Base-by-base conservation (phyloP, 2,888 invertebrate species). In the Caenorhabditis drosophilae region DNA sequence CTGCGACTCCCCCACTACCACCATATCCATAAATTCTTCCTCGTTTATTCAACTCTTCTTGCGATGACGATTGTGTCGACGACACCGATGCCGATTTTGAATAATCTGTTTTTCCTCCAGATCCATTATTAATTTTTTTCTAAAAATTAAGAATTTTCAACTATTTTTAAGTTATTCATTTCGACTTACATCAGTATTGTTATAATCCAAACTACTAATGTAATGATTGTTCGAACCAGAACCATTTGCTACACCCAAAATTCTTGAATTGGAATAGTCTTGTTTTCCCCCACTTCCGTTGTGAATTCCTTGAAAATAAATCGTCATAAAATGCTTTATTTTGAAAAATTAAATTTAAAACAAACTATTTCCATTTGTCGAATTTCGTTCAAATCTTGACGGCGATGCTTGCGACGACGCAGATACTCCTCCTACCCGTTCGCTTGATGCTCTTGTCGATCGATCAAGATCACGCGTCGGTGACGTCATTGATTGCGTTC, bases 401-500 rank as follows among this genome's bases (percentile, higher is more conserved):
- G 62, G 62, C 16, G 62, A 62, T 4, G 45, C 18, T 40, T 56
- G 63, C 1, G 56, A 57, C 3, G 52, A 26, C 11, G 57, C 63
- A 9, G 50, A 49, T 1, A 57, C 52, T 22, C 44, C 18, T 4
- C 40, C 7, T 6, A 58, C 11, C 38, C 58, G 12, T 34, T 64
- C 62, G 26, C 62, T 58, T n/a, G 48, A 46, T 4, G 58, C 50
- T 20, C 62, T 53, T 1, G 27, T 26, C 25, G 51, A 42, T 35
- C 62, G 38, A 6, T 62, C 56, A 11, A 62, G 42, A 20, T 62
- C 62, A 47, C 41, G 27, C 1, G 54, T 27, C 11, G 63, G 63
- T 9, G 64, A 64, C n/a, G 55, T 52, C 58, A 64, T 59, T 6
- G 58, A 54, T 35, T 66, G 59, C 11, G 64, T 60, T 47, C 64